These are phyloP conservation scores for Malurus elegans DNA, from an alignment of 2,113 vertebrate species.

Conservation along the genomic window DNA sequence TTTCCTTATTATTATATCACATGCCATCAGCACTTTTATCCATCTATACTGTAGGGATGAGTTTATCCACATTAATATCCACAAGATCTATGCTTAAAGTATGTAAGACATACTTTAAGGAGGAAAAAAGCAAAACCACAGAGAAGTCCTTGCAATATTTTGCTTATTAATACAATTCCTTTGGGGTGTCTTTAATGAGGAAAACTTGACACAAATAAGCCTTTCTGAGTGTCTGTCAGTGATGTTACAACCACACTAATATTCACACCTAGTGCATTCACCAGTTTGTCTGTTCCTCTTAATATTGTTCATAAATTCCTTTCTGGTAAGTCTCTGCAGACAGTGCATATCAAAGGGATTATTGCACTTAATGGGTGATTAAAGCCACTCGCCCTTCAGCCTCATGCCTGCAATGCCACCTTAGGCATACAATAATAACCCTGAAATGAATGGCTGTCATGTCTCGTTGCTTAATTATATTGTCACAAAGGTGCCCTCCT, in stretches of 20 bases:
- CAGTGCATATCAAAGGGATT: constrained; percentile 57
- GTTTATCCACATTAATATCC: not conserved
- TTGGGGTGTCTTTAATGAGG: not conserved
- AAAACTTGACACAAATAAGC: constrained; percentile 4
- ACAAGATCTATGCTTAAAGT: not conserved
- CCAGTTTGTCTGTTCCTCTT: constrained; percentile 10
- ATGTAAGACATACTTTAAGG: not conserved
- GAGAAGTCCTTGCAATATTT: not conserved
- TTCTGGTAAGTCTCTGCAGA: constrained; percentile 47
- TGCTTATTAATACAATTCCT: not conserved
- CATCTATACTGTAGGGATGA: not conserved
- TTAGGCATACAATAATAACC: constrained; percentile 55
- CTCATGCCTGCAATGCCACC: constrained; percentile 49
- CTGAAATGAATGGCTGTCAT: constrained; percentile 53
- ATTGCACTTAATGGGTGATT: constrained; percentile 50
- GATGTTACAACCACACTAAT: not conserved
- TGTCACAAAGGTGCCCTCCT: constrained; percentile 25
- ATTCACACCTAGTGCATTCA: not conserved
- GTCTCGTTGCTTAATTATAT: constrained; percentile 62
- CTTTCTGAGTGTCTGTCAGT: not conserved
- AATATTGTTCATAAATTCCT: constrained; percentile 20
- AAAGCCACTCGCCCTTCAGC: constrained; percentile 41
- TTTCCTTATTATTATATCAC: not conserved
- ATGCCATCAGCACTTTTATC: not conserved
- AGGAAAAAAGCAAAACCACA: not conserved